Evolutionary conservation across 2,797 vertebrate species (phyloP).

Genomic region (Diceros bicornis): DNA sequence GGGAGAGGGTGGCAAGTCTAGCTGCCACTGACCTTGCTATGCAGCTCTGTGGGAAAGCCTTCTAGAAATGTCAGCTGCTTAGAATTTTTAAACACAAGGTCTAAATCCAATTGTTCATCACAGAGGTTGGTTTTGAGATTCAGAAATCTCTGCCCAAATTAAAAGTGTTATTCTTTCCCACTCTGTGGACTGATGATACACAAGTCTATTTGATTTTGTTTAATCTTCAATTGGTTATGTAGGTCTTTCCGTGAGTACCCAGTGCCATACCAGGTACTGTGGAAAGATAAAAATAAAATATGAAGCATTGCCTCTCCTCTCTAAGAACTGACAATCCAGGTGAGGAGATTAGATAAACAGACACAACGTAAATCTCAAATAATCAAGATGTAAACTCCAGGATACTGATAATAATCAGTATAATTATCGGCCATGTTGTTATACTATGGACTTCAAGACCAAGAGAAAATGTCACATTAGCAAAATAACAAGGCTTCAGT

Average conservation of each 20-base stretch:
- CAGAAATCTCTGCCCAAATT: neutral
- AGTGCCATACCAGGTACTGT: neutral
- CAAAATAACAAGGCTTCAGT: slow-evolving; percentile 58
- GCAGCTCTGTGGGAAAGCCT: neutral
- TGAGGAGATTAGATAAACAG: neutral
- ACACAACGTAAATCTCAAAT: neutral
- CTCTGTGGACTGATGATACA: neutral
- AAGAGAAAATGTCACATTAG: slow-evolving; percentile 65
- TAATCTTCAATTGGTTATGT: neutral
- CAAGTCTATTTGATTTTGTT: slow-evolving; percentile 27
- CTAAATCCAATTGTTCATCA: neutral
- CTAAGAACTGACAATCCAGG: neutral
- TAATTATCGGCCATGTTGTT: slow-evolving; percentile 17
- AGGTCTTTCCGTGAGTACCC: neutral
- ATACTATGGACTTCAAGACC: slow-evolving; percentile 48
- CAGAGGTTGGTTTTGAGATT: neutral
- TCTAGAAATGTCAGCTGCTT: neutral
- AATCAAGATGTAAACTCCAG: neutral
- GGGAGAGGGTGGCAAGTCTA: neutral
- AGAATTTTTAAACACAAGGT: neutral
- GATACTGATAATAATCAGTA: neutral
- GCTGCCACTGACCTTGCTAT: neutral
- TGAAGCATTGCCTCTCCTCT: neutral
- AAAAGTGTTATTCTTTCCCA: slow-evolving; percentile 4
- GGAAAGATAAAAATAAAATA: slow-evolving; percentile 22